Conservation (phyloP, 1,140 invertebrate species). For the Epicauta chinensis region DNA sequence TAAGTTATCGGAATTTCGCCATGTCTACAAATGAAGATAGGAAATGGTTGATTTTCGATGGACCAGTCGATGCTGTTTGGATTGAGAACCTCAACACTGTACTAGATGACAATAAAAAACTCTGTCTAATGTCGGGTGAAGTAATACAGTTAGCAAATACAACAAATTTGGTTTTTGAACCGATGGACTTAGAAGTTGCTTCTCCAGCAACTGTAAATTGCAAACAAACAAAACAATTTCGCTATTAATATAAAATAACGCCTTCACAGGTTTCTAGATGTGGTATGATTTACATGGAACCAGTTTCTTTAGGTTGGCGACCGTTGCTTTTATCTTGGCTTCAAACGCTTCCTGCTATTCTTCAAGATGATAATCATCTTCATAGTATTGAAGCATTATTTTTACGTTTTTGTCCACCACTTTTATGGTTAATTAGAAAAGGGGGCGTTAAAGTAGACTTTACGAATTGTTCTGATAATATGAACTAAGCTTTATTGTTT, state of each 20-base stretch:
- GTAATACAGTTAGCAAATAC: slow-evolving; percentile 77
- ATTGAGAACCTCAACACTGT: slow-evolving; percentile 95
- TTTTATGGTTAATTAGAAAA: slow-evolving; percentile 61
- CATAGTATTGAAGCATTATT: slow-evolving; percentile 49
- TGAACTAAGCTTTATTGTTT: too few relatives aligned
- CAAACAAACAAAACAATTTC: background rate
- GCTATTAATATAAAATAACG: background rate
- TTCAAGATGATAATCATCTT: too few relatives aligned
- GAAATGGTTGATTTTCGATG: slow-evolving; percentile 96
- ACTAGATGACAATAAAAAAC: slow-evolving; percentile 73
- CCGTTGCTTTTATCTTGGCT: slow-evolving; percentile 74
- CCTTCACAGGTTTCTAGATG: slow-evolving; percentile 62
- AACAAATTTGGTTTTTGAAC: slow-evolving; percentile 93
- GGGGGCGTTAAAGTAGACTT: slow-evolving; percentile 51
- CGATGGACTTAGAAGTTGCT: slow-evolving; percentile 81
- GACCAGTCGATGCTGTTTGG: slow-evolving; percentile 94
- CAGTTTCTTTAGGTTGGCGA: slow-evolving; percentile 62
- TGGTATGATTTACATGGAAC: slow-evolving; percentile 92
- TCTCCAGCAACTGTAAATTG: slow-evolving; percentile 76
- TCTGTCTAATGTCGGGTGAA: slow-evolving; percentile 75
- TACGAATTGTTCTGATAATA: too few relatives aligned
- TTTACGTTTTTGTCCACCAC: slow-evolving; percentile 60
- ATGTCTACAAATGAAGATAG: slow-evolving; percentile 68
- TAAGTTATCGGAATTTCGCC: slow-evolving; percentile 86
- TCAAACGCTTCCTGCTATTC: too few relatives aligned